Evolutionary conservation across 2,888 invertebrate species (phyloP).

Genomic region (Agriopis aurantiaria): DNA sequence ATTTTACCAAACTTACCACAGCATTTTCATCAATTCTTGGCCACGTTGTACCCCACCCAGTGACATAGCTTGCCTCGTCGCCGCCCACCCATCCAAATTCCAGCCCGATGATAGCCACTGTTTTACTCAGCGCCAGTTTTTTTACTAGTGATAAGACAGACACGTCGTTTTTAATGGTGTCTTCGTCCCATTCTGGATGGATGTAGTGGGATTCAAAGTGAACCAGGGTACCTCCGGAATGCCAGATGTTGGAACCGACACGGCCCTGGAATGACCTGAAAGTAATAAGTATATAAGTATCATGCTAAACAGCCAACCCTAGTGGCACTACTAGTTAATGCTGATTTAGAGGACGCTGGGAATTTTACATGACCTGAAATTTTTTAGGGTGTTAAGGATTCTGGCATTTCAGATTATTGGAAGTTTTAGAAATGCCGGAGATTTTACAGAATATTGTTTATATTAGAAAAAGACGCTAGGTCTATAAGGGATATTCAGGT

Average conservation of each 20-base stretch:
- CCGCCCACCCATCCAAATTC: constrained; percentile 37
- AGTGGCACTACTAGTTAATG: no score
- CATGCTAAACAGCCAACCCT: no score
- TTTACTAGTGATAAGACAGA: constrained; percentile 31
- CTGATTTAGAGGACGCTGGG: no score
- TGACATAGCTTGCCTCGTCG: constrained; percentile 35
- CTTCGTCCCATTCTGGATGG: constrained; percentile 48
- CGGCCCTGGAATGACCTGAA: constrained; percentile 43
- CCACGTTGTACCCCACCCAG: constrained; percentile 55
- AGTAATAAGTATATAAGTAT: not conserved
- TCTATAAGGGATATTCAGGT: not conserved
- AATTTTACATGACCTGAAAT: no score
- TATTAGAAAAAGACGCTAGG: no score
- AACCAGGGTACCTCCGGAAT: constrained; percentile 42
- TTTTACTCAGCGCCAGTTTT: constrained; percentile 26
- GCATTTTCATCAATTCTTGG: constrained; percentile 37
- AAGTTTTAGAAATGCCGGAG: no score
- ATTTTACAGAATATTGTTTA: no score
- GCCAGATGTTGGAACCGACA: constrained; percentile 52
- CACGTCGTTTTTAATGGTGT: constrained; percentile 43
- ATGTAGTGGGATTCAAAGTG: constrained; percentile 32
- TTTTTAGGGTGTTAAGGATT: no score
- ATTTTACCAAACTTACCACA: constrained; percentile 39
- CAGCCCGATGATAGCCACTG: constrained; percentile 33
- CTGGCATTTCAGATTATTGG: no score